Base-by-base conservation (phyloP, 2,797 vertebrate genomes). In the Loris lydekkerianus region DNA sequence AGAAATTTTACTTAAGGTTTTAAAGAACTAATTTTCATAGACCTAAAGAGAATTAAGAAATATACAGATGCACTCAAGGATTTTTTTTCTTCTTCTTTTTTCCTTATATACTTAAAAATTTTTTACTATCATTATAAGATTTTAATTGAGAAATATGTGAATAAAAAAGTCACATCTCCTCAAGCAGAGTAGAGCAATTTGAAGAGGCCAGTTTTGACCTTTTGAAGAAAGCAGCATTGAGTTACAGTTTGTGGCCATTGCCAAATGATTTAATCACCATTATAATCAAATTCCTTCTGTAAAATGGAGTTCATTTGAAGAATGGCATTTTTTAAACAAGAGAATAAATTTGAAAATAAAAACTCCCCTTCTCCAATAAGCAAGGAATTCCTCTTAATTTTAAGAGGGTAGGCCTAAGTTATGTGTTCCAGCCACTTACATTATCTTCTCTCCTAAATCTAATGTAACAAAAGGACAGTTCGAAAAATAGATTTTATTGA, bases 1-100 rank as follows among this genome's bases (percentile, higher is more conserved):
- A 96, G 13, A 76, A 82, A 77, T n/a, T 73, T n/a, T 58, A 49
- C 10, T 96, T 40, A 43, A 80, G 31, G 1, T 73, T 92, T 89
- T 82, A 73, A 73, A 10, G 3, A 49, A 95, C 25, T n/a, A 65
- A 29, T 40, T 70, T 80, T 75, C 58, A 77, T 6, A 61, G 43
- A 91, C 2, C 17, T 77, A 85, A 77, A 83, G 2, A 94, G 23
- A 60, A 89, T 29, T 86, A 43, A 53, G 85, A 78, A 89, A 18
- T n/a, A 65, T 43, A 86, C 7, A 75, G 10, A 67, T n/a, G 13
- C 14, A 85, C 5, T 27, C n/a, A 40, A 92, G 31, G n/a, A 25
- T 31, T 17, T n/a, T 18, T 53, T 31, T 53, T 53, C 53, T 31
- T 29, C 0, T 81, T 20, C 60, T 49, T 85, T 63, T 58, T 31